Evolutionary conservation across 2,113 vertebrate genomes (phyloP), one percentile per base, ranked within the genome.

Genomic region (Malurus cyaneus): DNA sequence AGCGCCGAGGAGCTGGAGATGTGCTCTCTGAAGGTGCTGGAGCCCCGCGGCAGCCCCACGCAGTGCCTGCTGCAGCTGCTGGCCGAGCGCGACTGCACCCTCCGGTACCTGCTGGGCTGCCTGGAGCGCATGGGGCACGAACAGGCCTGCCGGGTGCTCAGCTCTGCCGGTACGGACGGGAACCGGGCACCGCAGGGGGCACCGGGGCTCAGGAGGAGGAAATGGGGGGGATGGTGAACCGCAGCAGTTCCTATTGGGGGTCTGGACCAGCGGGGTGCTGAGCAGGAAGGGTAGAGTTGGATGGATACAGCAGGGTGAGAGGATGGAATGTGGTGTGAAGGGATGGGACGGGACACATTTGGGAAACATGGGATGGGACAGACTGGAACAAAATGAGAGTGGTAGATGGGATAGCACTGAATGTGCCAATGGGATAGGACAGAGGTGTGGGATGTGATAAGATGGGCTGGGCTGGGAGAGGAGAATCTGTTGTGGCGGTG

Each of bases 11-110:
- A 98, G 97, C 89, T 99, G 97, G 98, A 98, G 94, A 97, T 95
- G 93, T 99, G 98, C 95, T 98, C 98, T 0, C 97, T 99, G 60
- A 98, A 98, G 97, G 98, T 98, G 86, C 94, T 99, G 93, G 98
- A 64, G 29, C 86, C 97, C 25, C 71, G 73, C 1, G 98, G 98
- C 56, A 99, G 98, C 92, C 98, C 98, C 9, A 97, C 97, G 0
- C 97, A 97, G 46, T 89, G 95, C 61, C 96, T 99, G 36, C 97
- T 99, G 69, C 97, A 97, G 57, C 91, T 97, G 57, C 97, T 99
- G 49, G 96, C 98, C 2, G 98, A 99, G 53, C 97, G 98, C 0
- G 93, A 95, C 85, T 99, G 98, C 95, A 86, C 97, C 67, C 85
- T 98, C 88, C 89, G 88, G 73, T 98, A 98, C 89, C 95, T 99